Conservation (phyloP, 2,797 vertebrate species). For the Sebastes miniatus region DNA sequence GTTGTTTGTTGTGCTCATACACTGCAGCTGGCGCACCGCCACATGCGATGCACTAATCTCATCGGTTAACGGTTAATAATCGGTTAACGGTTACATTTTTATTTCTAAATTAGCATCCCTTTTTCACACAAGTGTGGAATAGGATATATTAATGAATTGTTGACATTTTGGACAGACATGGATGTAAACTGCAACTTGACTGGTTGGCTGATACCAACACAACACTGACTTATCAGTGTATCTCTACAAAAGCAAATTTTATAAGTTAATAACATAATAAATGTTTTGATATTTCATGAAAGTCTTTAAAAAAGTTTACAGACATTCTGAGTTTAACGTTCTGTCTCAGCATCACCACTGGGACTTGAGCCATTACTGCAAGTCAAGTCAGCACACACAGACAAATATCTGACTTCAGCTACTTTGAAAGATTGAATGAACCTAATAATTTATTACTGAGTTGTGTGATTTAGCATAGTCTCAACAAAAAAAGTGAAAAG, state of each 20-base stretch:
- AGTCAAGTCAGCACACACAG: not conserved
- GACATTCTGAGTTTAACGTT: not conserved
- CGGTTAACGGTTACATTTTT: too few relatives aligned
- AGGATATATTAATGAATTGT: too few relatives aligned
- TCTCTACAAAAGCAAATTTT: not conserved
- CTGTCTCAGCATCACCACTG: not conserved
- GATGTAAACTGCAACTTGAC: too few relatives aligned
- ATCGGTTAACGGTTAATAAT: too few relatives aligned
- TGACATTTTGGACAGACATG: too few relatives aligned
- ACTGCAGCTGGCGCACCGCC: too few relatives aligned
- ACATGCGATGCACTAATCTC: too few relatives aligned
- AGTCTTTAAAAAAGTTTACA: not conserved
- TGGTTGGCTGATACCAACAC: not conserved
- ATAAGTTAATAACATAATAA: not conserved
- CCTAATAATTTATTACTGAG: conserved; percentile 30
- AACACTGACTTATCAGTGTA: not conserved
- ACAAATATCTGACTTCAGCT: conserved; percentile 27
- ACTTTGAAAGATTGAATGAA: conserved; percentile 27
- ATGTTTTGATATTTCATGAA: not conserved
- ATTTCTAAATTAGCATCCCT: too few relatives aligned
- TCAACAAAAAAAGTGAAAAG: conserved; percentile 36
- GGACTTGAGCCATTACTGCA: not conserved
- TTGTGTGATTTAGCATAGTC: conserved; percentile 47
- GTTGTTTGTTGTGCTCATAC: too few relatives aligned
- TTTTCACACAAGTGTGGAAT: too few relatives aligned